Percentiles rank a stretch among this genome's conserved stretches.
Evolutionary conservation across 2,113 vertebrate species (phyloP).

Genomic region (Diadophis punctatus): DNA sequence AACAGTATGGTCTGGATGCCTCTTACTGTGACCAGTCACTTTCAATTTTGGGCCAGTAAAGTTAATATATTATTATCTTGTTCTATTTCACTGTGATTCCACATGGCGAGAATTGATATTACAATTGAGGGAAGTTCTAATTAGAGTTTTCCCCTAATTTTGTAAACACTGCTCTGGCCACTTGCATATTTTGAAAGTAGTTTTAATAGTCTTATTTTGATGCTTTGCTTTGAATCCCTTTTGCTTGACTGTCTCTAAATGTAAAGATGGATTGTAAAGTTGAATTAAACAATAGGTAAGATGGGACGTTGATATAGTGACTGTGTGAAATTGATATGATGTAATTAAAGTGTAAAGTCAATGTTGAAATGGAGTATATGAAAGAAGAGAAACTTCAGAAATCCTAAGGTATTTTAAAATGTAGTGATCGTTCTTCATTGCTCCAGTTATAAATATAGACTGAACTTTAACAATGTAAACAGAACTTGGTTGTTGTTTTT

Average conservation of each 20-base stretch:
- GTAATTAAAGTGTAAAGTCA: background rate
- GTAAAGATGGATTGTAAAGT: background rate
- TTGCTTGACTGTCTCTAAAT: background rate
- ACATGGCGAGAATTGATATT: background rate
- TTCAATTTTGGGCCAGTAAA: background rate
- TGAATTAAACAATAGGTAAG: background rate
- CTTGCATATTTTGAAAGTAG: background rate
- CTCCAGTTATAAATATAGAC: background rate
- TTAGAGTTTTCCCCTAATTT: background rate
- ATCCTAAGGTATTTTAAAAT: slow-evolving; percentile 7
- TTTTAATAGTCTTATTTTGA: background rate
- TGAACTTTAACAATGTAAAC: background rate
- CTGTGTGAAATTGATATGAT: background rate
- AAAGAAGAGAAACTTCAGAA: background rate
- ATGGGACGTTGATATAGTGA: background rate
- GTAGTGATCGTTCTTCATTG: background rate
- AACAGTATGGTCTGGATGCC: background rate
- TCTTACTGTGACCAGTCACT: background rate
- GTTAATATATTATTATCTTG: background rate
- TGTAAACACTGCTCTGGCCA: background rate
- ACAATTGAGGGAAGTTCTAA: background rate
- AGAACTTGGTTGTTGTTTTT: slow-evolving; percentile 1
- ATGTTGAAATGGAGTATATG: background rate
- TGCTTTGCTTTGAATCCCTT: background rate
- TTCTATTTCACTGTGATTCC: background rate